Conservation (phyloP, 1,140 invertebrate species). For the Bombus waltoni region DNA sequence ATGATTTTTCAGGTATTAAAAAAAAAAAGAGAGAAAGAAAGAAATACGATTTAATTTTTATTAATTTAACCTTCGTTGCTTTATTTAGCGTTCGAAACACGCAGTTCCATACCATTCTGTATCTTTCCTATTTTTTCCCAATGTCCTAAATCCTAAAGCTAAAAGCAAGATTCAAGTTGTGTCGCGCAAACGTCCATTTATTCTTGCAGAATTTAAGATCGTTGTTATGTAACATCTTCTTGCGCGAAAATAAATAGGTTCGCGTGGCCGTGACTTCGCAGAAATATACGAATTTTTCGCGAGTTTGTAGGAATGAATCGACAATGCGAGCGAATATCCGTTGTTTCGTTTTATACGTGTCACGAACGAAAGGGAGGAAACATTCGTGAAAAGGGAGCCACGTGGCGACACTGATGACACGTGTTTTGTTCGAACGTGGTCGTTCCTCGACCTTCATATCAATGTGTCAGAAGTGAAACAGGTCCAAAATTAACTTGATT, state of each 20-base stretch:
- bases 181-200: too few species aligned
- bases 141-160: not conserved
- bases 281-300: not conserved
- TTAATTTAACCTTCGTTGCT: too few species aligned
- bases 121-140: not conserved
- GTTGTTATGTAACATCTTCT: not conserved
- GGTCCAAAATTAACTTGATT: conserved; percentile 22
- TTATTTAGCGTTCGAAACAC: too few species aligned
- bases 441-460: conserved; percentile 4
- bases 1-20: too few species aligned
- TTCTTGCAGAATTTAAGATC: not conserved
- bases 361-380: conserved; percentile 23
- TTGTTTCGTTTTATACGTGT: not conserved
- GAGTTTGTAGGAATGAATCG: not conserved
- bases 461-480: conserved; percentile 2
- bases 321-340: not conserved
- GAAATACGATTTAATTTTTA: too few species aligned
- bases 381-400: conserved; percentile 51
- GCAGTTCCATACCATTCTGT: not conserved
- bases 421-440: conserved; percentile 32
- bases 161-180: not conserved
- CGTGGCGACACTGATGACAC: conserved; percentile 52
- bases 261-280: not conserved
- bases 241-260: not conserved
- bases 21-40: too few species aligned